Evolutionary conservation across 2,113 vertebrate genomes (phyloP), one percentile per base, ranked within the genome.

Genomic region (Cynocephalus volans): DNA sequence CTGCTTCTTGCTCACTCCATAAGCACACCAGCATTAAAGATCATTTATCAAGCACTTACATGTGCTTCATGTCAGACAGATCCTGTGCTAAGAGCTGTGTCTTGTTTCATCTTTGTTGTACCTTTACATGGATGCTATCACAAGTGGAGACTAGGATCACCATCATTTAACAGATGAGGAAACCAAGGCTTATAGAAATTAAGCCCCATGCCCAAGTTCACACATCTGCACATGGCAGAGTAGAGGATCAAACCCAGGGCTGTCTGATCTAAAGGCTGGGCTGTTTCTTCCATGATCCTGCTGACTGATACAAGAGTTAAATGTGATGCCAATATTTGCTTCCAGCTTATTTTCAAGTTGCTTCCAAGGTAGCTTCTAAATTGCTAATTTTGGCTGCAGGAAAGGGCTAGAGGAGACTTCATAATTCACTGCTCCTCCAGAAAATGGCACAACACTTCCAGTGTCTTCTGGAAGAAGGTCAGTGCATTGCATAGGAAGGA

Each of bases 381-480:
- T 86, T n/a, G 24, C 50, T 54, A 3, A 21, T 79, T 50, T 64
- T 82, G 19, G 13, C 36, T 62, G 9, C 8, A 18, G 23, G 41
- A 48, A n/a, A 41, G 41, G 12, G 52, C 70, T 14, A 69, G 56
- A 91, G 23, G 19, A 17, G 13, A 76, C 8, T 50, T 70, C 54
- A 10, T n/a, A 76, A 5, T 23, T 86, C 19, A 17, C 31, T 5
- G 2, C 26, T 87, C 36, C 26, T 91, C n/a, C 3, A 21, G 88
- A 65, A 75, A 95, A 67, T 36, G 23, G 41, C 13, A 19, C 13
- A n/a, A 41, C 21, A 33, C 10, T 65, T 52, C 60, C 28, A 48
- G 58, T 17, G 33, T 62, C 64, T 92, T 95, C 65, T 82, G 33
- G 58, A 89, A 96, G 90, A 72, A 88, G 50, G 36, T 76, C 24